Evolutionary conservation across 1,140 invertebrate species (phyloP), one percentile per base, ranked within the genome.

Genomic region (Probaryconus sp.): DNA sequence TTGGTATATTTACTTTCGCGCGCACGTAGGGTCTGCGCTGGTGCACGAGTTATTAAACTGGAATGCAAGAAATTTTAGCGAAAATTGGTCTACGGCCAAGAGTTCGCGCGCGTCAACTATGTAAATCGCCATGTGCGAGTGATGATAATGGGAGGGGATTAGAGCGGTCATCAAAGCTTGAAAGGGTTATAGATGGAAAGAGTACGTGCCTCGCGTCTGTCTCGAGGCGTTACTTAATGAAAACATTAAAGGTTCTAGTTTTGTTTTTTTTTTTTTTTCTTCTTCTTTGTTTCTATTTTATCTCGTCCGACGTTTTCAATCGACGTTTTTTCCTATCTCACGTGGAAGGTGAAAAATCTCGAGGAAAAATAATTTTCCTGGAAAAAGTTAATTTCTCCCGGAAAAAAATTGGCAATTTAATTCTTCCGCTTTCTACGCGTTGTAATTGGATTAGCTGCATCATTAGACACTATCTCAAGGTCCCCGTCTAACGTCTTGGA

Each of bases 361-460:
- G n/a, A n/a, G n/a, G n/a, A n/a, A n/a, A n/a, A n/a, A n/a, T n/a
- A n/a, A n/a, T n/a, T 40, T 38, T 53, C 33, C n/a, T 7, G 50
- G 11, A 10, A 38, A 11, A 48, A 28, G 45, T 33, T 48, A 17
- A 48, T 48, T 51, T 30, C 20, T 18, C 17, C 6, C 10, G 0
- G 18, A 24, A 11, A 51, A 63, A 63, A 63, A 63, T 63, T 42
- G 10, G 24, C 58, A 42, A 33, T 63, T 51, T 21, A 50, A 43
- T 51, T 63, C 48, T 65, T 65, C 61, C 61, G 61, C 47, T 65
- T 65, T 65, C 48, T 53, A 55, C 42, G 26, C 38, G 11, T 16
- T 37, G 13, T 65, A 65, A 65, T 63, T 51, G 60, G 60, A 63
- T 63, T 63, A 63, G 28, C 21, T 28, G 60, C 43, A 51, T 63